These are phyloP conservation scores for Hylaea fasciaria DNA, from an alignment of 2,888 invertebrate genomes.

Conservation along the genomic window DNA sequence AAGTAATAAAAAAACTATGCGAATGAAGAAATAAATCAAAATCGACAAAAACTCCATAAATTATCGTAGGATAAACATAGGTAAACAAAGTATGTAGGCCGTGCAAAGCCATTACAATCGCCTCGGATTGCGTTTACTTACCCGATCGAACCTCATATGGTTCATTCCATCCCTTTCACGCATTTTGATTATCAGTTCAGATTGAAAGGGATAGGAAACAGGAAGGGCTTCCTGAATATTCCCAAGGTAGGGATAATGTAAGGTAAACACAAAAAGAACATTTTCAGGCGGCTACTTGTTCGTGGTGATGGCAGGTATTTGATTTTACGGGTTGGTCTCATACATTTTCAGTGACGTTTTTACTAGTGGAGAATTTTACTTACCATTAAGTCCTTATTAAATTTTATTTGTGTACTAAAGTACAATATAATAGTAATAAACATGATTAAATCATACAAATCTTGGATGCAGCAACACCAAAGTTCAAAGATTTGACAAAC, in stretches of 20 bases:
- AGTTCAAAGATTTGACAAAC: no score
- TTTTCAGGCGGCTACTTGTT: conserved; percentile 1
- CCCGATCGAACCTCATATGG: conserved; percentile 38
- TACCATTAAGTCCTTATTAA: no score
- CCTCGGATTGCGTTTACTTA: conserved; percentile 40
- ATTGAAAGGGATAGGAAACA: conserved; percentile 20
- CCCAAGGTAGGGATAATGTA: conserved; percentile 21
- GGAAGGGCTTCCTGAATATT: conserved; percentile 12
- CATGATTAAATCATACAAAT: no score
- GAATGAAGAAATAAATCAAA: not conserved
- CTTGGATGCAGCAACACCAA: no score
- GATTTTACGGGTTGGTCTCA: no score
- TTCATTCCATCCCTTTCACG: conserved; percentile 27
- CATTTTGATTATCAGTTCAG: conserved; percentile 4
- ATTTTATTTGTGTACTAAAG: no score
- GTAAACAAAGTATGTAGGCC: conserved; percentile 60
- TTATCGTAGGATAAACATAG: conserved; percentile 43
- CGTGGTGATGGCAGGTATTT: no score
- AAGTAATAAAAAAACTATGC: no score
- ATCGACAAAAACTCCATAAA: conserved; percentile 38
- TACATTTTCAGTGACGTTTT: no score
- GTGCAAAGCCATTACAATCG: conserved; percentile 46
- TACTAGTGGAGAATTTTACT: no score
- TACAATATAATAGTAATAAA: no score
- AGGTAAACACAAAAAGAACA: conserved; percentile 20